Conservation (phyloP, 2,888 invertebrate species). For the Nebria brevicollis region DNA sequence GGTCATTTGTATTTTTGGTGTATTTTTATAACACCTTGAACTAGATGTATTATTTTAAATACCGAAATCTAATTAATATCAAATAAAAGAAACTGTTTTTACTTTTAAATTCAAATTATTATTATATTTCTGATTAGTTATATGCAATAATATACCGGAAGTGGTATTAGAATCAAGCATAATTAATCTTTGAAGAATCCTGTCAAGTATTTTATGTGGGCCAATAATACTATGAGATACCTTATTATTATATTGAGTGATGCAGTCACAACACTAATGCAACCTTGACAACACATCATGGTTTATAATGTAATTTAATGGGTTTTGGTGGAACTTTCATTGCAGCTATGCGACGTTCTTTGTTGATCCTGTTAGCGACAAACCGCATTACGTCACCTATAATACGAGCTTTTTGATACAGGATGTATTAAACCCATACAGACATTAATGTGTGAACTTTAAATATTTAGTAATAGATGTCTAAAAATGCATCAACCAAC, state of each 20-base stretch:
- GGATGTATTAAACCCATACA: no score
- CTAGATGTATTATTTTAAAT: background rate
- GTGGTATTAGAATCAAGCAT: background rate
- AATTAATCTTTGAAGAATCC: background rate
- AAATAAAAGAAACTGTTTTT: no score
- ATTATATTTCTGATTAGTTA: no score
- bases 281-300: background rate
- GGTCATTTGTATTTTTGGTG: background rate
- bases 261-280: background rate
- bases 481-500: no score
- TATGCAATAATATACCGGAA: background rate
- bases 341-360: background rate
- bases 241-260: no score
- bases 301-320: background rate
- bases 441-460: no score
- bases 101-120: background rate
- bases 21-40: slow-evolving; percentile 8
- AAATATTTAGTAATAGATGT: no score
- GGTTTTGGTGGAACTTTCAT: no score
- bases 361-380: background rate
- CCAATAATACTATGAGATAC: no score
- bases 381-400: background rate
- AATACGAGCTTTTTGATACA: background rate
- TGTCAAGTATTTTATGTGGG: background rate
- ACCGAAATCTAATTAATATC: no score